phyloP scores from a whole-genome alignment of 2,113 vertebrate species.

The Vanacampus margaritifer region DNA sequence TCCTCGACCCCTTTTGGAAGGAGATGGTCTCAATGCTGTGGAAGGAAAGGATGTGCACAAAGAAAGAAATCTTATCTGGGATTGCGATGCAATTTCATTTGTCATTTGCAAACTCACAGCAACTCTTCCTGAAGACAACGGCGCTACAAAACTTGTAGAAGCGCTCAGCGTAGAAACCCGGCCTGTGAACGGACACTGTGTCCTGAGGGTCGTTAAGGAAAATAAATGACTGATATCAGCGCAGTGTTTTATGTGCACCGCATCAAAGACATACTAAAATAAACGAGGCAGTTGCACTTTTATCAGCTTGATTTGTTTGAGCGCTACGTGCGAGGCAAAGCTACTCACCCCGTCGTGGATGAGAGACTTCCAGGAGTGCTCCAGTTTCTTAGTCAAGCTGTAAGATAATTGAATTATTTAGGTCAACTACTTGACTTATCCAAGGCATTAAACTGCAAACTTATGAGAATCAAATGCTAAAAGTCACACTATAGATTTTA shows the following conservation, averaged over 20 bases:
- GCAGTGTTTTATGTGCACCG: background rate
- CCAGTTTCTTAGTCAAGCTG: conserved; percentile 95
- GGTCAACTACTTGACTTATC: background rate
- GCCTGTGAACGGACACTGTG: conserved; percentile 94
- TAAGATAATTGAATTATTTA: conserved; percentile 38
- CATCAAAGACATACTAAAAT: background rate
- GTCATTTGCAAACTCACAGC: conserved; percentile 78
- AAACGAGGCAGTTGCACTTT: background rate
- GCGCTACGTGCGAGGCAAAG: conserved; percentile 10
- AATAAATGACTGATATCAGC: conserved; percentile 2
- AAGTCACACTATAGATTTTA: background rate
- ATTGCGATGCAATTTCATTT: background rate
- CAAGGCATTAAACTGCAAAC: background rate
- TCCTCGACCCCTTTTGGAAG: conserved; percentile 89
- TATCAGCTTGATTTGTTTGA: background rate
- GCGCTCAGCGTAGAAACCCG: conserved; percentile 93
- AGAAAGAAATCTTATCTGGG: background rate
- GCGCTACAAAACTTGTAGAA: conserved; percentile 96
- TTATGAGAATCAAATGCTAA: background rate
- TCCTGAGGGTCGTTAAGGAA: conserved; percentile 71
- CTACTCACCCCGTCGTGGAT: conserved; percentile 93
- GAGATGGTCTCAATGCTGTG: conserved; percentile 89
- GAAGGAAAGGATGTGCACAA: background rate
- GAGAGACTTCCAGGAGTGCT: conserved; percentile 97
- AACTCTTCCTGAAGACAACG: conserved; percentile 89